phyloP scores from a whole-genome alignment of 2,113 vertebrate species.

The Petroica traversi region DNA sequence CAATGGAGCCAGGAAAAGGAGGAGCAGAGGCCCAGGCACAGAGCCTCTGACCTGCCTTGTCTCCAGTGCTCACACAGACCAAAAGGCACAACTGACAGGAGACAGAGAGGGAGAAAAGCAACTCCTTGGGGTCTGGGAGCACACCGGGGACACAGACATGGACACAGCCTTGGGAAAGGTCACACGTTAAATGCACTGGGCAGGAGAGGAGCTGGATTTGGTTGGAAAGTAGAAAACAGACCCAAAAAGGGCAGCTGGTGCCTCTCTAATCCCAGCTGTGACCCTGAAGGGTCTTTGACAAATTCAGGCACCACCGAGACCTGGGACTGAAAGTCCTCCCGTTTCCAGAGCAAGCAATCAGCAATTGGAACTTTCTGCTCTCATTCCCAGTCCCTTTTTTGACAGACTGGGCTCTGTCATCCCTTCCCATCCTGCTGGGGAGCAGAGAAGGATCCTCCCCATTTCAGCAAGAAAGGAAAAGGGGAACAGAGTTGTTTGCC shows the following conservation, averaged over 20 bases:
- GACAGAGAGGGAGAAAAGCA: not conserved
- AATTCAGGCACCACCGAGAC: not conserved
- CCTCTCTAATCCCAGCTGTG: not conserved
- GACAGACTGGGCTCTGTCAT: not conserved
- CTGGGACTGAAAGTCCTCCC: not conserved
- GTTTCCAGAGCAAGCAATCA: not conserved
- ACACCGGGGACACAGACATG: not conserved
- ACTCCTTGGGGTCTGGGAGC: not conserved
- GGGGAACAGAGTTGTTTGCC: not conserved
- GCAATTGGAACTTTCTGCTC: not conserved
- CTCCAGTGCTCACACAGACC: fast-evolving
- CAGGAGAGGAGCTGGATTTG: not conserved
- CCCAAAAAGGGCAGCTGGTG: not conserved
- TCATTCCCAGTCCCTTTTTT: not conserved
- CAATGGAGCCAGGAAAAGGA: not conserved
- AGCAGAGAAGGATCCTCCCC: not conserved
- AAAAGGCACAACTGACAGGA: not conserved
- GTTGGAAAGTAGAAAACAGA: not conserved
- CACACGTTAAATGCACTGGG: not conserved
- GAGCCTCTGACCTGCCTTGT: not conserved
- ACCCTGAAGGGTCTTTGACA: not conserved
- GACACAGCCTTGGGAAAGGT: not conserved
- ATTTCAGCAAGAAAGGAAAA: not conserved
- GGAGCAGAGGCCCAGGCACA: not conserved
- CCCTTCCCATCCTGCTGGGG: not conserved